Evolutionary conservation across 2,797 vertebrate genomes (phyloP).

Genomic region (Paguma larvata): DNA sequence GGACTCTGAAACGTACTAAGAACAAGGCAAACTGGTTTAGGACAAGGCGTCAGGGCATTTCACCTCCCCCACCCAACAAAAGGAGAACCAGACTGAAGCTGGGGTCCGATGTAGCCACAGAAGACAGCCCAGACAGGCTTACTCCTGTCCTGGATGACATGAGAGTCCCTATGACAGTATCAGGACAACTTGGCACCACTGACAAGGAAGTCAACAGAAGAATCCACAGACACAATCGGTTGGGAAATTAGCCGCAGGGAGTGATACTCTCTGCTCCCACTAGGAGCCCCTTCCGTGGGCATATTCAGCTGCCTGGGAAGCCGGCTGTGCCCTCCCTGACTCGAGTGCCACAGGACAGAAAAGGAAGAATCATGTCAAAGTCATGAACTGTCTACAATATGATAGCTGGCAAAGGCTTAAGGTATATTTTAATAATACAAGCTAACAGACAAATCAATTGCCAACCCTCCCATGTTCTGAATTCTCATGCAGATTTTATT

Average conservation of each 20-base stretch:
- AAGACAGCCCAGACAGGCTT: no score
- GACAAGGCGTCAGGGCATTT: not conserved
- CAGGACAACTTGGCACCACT: fast-evolving
- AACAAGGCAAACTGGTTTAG: not conserved
- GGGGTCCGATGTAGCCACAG: no score
- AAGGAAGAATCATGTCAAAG: not conserved
- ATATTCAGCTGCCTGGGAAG: not conserved
- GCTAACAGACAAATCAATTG: not conserved
- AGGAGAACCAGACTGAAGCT: not conserved
- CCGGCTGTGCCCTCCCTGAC: no score
- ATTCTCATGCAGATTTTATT: not conserved
- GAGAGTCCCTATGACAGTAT: not conserved
- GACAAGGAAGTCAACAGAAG: not conserved
- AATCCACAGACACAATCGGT: not conserved
- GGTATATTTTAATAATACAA: not conserved
- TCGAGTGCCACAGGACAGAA: not conserved
- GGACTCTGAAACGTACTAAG: not conserved
- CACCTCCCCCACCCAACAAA: no score
- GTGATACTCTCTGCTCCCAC: not conserved
- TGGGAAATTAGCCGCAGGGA: no score
- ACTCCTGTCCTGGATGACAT: not conserved
- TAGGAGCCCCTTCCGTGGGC: not conserved
- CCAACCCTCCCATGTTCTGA: not conserved
- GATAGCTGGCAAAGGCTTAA: not conserved
- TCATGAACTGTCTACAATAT: not conserved